phyloP scores from a whole-genome alignment of 2,113 vertebrate genomes.

The Brienomyrus brachyistius region DNA sequence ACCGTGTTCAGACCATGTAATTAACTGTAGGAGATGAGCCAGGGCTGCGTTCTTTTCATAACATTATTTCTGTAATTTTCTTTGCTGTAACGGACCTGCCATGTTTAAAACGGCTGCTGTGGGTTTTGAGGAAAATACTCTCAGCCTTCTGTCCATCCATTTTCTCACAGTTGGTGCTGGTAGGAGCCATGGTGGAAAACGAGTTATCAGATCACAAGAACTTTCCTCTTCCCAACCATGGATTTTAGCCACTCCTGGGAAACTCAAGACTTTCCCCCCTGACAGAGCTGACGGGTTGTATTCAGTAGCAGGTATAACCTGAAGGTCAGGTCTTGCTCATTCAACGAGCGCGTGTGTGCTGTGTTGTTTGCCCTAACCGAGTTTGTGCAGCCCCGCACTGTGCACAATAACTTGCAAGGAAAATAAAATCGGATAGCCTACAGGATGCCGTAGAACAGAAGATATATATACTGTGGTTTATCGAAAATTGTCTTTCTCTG shows the following conservation, averaged over 20 bases:
- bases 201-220: neutral
- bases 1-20: neutral
- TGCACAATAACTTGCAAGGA: neutral
- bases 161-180: neutral
- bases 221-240: neutral
- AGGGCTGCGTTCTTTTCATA: too few species aligned
- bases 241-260: neutral
- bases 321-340: neutral
- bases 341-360: neutral
- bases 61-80: too few species aligned
- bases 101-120: neutral
- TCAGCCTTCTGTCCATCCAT: neutral
- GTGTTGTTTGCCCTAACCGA: neutral
- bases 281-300: neutral
- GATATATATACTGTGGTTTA: neutral
- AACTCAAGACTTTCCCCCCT: neutral
- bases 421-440: neutral
- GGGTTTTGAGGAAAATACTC: neutral
- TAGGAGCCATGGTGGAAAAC: neutral
- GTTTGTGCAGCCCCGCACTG: neutral
- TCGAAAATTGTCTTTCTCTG: neutral
- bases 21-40: neutral
- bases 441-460: neutral
- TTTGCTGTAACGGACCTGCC: too few species aligned
- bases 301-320: neutral